phyloP scores from a whole-genome alignment of 2,888 invertebrate genomes.

The Calameuta filiformis region DNA sequence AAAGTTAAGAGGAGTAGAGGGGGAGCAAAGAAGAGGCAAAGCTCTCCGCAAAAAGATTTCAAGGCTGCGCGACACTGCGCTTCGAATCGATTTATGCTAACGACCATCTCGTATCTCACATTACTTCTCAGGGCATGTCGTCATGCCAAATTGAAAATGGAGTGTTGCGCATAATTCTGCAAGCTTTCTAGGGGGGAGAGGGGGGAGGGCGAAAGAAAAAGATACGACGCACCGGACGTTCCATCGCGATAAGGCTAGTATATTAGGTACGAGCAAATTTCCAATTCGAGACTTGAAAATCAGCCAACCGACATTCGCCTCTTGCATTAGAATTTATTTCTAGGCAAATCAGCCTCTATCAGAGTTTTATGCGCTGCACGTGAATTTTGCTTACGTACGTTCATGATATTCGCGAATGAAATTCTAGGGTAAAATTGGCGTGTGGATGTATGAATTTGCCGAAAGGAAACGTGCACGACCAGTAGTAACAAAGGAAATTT shows the following conservation, averaged over 20 bases:
- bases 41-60: neutral
- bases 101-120: neutral
- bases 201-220: neutral
- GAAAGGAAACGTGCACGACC: neutral
- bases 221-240: neutral
- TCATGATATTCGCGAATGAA: no score
- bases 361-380: neutral
- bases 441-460: no score
- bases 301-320: neutral
- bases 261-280: neutral
- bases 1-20: neutral
- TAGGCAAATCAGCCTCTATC: neutral
- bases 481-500: neutral
- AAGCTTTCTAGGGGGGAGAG: neutral
- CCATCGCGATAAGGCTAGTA: neutral
- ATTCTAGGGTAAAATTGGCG: no score
- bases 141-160: neutral
- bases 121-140: neutral
- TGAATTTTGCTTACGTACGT: no score
- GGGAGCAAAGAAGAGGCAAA: neutral
- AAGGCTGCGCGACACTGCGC: neutral
- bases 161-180: neutral
- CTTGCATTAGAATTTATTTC: neutral
- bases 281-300: neutral
- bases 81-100: conserved; percentile 2